Evolutionary conservation across 1,140 invertebrate genomes (phyloP).

Genomic region (Batillaria attramentaria): DNA sequence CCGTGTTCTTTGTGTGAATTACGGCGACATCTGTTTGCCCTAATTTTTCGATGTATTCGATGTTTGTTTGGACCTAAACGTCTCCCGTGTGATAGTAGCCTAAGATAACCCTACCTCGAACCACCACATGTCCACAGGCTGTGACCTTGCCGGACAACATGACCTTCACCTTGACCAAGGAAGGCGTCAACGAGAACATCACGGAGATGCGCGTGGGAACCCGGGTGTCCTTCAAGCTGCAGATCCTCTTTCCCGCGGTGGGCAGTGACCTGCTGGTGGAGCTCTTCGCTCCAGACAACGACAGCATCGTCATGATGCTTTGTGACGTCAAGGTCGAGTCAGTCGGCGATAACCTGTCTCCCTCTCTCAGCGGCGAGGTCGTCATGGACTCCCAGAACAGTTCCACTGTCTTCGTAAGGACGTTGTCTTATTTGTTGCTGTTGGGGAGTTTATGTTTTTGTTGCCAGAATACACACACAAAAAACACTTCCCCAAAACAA

Average conservation of each 20-base stretch:
- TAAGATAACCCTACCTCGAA: no score
- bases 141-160: conserved; percentile 44
- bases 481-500: neutral
- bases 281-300: conserved; percentile 68
- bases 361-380: conserved; percentile 14
- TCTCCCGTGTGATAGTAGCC: no score
- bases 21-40: no score
- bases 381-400: conserved; percentile 40
- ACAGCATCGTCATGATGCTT: conserved; percentile 64
- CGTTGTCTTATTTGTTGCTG: neutral
- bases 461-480: no score
- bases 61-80: no score
- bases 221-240: conserved; percentile 48
- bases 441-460: no score
- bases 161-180: conserved; percentile 50
- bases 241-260: conserved; percentile 50
- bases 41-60: no score
- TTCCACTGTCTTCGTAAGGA: conserved; percentile 10
- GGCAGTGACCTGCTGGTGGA: conserved; percentile 65
- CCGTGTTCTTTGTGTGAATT: no score
- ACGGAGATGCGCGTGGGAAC: conserved; percentile 52
- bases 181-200: conserved; percentile 30
- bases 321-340: conserved; percentile 60
- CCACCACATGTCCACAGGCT: conserved; percentile 18
- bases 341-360: conserved; percentile 44